Percentiles rank a stretch among this genome's conserved stretches.
Conservation (phyloP, 1,140 invertebrate species). For the Heliothis subflexa region DNA sequence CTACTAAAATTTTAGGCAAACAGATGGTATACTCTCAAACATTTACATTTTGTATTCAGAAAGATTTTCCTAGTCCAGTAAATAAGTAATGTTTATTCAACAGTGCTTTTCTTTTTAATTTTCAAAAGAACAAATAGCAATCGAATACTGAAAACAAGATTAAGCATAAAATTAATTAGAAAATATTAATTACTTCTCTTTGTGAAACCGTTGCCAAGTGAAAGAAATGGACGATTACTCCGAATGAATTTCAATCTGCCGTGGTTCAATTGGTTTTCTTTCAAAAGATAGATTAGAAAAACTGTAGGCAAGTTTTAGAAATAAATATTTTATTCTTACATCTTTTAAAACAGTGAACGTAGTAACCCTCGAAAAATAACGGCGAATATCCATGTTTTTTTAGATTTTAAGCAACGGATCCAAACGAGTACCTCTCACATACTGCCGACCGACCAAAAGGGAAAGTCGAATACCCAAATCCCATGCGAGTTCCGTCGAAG, state of each 20-base stretch:
- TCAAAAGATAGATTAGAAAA: too few relatives aligned
- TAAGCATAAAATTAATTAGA: background rate
- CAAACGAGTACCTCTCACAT: background rate
- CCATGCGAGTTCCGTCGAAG: slow-evolving; percentile 12
- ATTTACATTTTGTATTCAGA: background rate
- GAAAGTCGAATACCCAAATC: slow-evolving; percentile 26
- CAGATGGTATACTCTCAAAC: background rate
- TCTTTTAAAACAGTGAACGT: background rate
- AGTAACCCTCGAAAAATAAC: background rate
- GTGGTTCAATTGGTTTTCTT: too few relatives aligned
- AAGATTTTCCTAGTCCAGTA: background rate
- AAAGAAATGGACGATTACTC: too few relatives aligned
- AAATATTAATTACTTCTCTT: background rate
- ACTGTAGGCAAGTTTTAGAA: too few relatives aligned
- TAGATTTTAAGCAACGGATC: background rate
- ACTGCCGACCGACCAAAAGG: slow-evolving; percentile 9
- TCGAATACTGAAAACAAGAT: background rate
- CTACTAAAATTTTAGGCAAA: background rate
- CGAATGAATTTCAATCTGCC: too few relatives aligned
- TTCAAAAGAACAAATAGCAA: background rate
- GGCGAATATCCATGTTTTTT: background rate
- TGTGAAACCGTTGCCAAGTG: background rate
- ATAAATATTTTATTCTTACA: background rate
- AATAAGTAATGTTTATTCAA: background rate
- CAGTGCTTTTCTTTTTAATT: background rate